Evolutionary conservation across 1,140 invertebrate species (phyloP), one percentile per base, ranked within the genome.

Genomic region (Aradophagus sp.): DNA sequence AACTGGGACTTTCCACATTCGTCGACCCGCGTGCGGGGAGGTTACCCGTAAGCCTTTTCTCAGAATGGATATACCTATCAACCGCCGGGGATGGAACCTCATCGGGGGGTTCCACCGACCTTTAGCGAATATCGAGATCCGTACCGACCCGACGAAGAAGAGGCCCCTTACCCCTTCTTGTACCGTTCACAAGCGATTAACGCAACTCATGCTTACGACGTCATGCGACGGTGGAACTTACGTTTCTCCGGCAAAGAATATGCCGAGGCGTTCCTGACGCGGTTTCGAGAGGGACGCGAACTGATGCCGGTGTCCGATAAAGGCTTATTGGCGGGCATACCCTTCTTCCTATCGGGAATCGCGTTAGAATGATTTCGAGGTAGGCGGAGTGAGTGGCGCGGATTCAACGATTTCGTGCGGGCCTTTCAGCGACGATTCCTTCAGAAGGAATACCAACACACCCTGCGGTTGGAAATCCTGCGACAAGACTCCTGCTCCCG

Each of bases 391-490:
- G 32, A 45, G 5, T 58, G 41, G 53, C 2, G 0, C 1, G 4
- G 15, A 1, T 58, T 58, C 1, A 6, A 45, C 1, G 41, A 58
- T n/a, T 58, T 58, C 14, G 11, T 26, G 1, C n/a, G 11, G 2
- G 52, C 52, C 0, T 56, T 56, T 14, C n/a, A 10, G 0, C 11
- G 8, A 0, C 1, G 53, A 14, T 45, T 58, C 14, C 20, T 45
- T 0, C 38, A 45, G 10, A 35, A 42, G 0, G 45, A 62, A 16
- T 58, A 26, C 11, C 67, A 70, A 14, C 53, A 56, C 16, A n/a
- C 44, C 1, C 16, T 71, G 0, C 42, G 45, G 5, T 0, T 17
- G 6, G 52, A 71, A 19, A 47, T 71, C 20, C 20, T 4, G 20
- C 4, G 8, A 23, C 20, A 8, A n/a, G n/a, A n/a, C n/a, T n/a